A percentile compares a stretch with the other conserved stretches of the same genome.
phyloP scores from a whole-genome alignment of 1,140 invertebrate genomes.

The Sycobia sp. region DNA sequence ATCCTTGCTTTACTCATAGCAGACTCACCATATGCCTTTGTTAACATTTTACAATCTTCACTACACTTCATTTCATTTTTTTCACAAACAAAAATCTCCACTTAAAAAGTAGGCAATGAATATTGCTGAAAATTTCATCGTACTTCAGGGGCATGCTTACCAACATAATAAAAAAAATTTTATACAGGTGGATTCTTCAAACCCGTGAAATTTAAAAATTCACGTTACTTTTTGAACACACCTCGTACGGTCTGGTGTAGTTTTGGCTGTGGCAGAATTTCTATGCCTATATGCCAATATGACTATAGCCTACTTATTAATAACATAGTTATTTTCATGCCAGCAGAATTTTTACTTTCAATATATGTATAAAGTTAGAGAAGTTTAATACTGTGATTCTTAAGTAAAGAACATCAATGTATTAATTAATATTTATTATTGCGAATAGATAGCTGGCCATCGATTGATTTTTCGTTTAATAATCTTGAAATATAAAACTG shows the following conservation, averaged over 20 bases:
- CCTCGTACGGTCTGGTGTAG: conserved; percentile 2
- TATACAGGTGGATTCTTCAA: conserved; percentile 5
- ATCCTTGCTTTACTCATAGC: conserved; percentile 15
- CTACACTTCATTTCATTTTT: conserved; percentile 15
- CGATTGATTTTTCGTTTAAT: no score
- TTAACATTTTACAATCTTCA: conserved; percentile 14
- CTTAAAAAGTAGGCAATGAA: conserved; percentile 3
- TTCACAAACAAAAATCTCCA: neutral
- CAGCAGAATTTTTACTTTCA: no score
- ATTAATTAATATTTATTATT: no score
- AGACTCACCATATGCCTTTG: conserved; percentile 15
- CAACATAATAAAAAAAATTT: conserved; percentile 22
- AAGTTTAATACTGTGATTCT: no score
- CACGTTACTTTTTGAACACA: conserved; percentile 17
- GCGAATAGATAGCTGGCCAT: no score
- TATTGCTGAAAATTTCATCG: conserved; percentile 16
- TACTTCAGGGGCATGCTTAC: conserved; percentile 8
- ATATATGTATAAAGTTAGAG: no score
- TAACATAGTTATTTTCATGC: no score
- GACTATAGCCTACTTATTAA: no score
- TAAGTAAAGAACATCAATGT: no score
- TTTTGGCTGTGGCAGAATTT: no score
- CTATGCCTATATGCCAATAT: no score
- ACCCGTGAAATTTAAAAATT: conserved; percentile 18
- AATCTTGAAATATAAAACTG: no score